Conservation (phyloP, 2,888 invertebrate genomes). For the Calameuta idolon region DNA sequence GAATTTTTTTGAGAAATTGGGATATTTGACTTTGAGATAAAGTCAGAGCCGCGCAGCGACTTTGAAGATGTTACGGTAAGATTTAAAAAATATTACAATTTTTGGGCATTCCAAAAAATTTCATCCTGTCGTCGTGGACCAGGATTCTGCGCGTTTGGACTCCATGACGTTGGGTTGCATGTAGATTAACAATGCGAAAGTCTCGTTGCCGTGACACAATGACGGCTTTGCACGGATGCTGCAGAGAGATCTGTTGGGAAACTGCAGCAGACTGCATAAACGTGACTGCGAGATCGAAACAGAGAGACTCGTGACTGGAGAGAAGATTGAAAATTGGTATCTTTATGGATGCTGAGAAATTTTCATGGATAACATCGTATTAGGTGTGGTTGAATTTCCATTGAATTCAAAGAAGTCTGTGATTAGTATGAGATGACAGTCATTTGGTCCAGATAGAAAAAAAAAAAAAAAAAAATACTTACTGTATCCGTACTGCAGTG, state of each 20-base stretch:
- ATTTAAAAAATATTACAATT: no score
- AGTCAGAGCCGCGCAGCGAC: background rate
- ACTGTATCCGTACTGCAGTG: background rate
- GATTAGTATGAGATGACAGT: background rate
- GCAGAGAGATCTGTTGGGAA: background rate
- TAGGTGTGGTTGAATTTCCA: background rate
- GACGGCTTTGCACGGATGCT: background rate
- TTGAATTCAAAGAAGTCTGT: background rate
- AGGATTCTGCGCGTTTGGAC: background rate
- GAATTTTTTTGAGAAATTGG: background rate
- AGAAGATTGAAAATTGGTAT: background rate
- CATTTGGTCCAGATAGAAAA: background rate
- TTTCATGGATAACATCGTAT: background rate
- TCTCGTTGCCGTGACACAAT: background rate
- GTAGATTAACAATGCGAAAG: background rate
- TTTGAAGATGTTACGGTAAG: background rate
- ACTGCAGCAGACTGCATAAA: background rate
- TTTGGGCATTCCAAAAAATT: background rate
- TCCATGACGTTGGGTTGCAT: background rate
- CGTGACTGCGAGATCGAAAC: background rate
- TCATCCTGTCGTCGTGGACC: background rate
- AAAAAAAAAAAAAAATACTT: background rate
- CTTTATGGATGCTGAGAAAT: background rate
- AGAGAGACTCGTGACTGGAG: background rate
- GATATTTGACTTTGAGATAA: background rate